Evolutionary conservation across 2,797 vertebrate genomes (phyloP).

Genomic region (Pipistrellus kuhlii): DNA sequence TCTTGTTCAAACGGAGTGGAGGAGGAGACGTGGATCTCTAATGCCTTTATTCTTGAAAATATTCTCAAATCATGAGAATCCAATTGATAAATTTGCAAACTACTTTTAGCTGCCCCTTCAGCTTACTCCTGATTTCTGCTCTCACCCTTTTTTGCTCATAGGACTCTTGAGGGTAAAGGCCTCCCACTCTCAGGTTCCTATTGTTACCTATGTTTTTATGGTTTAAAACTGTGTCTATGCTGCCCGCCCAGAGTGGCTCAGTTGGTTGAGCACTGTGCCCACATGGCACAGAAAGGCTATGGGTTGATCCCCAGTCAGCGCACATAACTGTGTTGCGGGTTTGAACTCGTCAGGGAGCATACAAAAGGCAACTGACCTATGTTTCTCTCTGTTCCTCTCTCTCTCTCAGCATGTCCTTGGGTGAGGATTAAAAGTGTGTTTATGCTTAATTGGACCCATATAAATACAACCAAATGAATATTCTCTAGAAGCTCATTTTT

Average conservation of each 20-base stretch:
- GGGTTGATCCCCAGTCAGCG: background rate
- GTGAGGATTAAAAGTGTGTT: background rate
- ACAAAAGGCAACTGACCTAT: background rate
- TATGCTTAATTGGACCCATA: background rate
- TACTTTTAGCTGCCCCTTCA: background rate
- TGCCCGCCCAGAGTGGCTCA: background rate
- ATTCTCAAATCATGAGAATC: background rate
- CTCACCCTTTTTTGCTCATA: background rate
- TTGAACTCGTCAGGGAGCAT: background rate
- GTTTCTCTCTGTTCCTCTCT: background rate
- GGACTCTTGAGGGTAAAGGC: background rate
- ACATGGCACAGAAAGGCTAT: background rate
- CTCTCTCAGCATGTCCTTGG: background rate
- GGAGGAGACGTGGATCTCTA: background rate
- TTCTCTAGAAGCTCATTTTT: conserved; percentile 1
- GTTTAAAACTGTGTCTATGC: background rate
- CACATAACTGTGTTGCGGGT: background rate
- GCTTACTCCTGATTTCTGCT: background rate
- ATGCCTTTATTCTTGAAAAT: background rate
- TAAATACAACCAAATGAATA: background rate
- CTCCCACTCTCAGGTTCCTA: background rate
- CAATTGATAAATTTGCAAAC: background rate
- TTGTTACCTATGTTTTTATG: background rate
- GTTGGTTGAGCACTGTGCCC: background rate
- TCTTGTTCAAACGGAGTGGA: background rate